Conservation (phyloP, 2,888 invertebrate species). For the Mycalesis mineus region DNA sequence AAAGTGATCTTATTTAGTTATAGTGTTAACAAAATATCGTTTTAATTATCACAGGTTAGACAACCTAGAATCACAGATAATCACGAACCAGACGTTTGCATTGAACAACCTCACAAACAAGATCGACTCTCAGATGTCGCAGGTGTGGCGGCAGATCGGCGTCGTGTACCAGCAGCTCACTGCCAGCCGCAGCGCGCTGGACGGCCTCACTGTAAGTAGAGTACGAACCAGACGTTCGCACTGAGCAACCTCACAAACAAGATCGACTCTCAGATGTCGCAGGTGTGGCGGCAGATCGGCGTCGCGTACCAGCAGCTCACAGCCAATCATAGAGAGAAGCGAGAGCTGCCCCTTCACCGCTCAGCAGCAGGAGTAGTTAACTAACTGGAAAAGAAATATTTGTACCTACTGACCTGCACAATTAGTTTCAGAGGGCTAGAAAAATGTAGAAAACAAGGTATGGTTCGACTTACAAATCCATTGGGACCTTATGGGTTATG, state of each 20-base stretch:
- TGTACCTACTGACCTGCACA: no score
- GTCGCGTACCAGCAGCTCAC: slow-evolving; percentile 91
- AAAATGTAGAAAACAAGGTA: no score
- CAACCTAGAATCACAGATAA: slow-evolving; percentile 82
- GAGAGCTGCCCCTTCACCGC: no score
- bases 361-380: no score
- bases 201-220: slow-evolving; percentile 77
- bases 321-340: no score
- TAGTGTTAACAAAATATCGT: neutral
- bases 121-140: slow-evolving; percentile 88
- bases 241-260: slow-evolving; percentile 82
- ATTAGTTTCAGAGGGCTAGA: no score
- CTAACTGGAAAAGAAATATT: no score
- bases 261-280: slow-evolving; percentile 88
- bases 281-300: slow-evolving; percentile 94
- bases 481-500: no score
- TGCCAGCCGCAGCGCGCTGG: slow-evolving; percentile 85
- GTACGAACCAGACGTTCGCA: no score
- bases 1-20: no score
- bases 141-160: slow-evolving; percentile 94
- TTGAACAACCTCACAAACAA: slow-evolving; percentile 85
- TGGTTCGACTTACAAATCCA: no score
- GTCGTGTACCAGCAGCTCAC: slow-evolving; percentile 91
- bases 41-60: slow-evolving; percentile 75
- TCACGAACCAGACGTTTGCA: slow-evolving; percentile 84